Percentiles rank a stretch among this genome's conserved stretches.
phyloP scores from a whole-genome alignment of 2,113 vertebrate species.

The Cygnus buccinator region DNA sequence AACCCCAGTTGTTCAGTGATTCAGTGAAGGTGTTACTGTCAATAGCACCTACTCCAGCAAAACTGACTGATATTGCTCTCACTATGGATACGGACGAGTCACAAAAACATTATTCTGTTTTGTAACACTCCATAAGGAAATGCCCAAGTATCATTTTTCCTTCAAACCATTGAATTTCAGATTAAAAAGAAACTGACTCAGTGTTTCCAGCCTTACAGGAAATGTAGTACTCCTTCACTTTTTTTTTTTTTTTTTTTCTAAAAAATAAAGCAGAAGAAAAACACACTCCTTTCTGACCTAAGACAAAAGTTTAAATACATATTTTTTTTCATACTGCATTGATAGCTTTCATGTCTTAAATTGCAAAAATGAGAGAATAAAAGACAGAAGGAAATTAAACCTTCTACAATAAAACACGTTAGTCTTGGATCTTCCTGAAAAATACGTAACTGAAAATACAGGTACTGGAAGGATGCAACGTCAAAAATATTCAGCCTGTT shows the following conservation, averaged over 20 bases:
- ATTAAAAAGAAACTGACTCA: not conserved
- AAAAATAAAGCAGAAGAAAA: conserved; percentile 20
- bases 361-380: not conserved
- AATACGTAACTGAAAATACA: not conserved
- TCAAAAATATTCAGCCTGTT: not conserved
- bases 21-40: not conserved
- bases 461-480: not conserved
- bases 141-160: not conserved
- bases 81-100: not conserved
- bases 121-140: not conserved
- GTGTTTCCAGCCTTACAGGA: conserved; percentile 25
- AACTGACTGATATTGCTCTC: not conserved
- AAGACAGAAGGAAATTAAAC: conserved; percentile 19
- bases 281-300: not conserved
- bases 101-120: not conserved
- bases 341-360: not conserved
- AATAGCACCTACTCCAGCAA: not conserved
- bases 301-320: not conserved
- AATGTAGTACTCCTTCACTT: conserved; percentile 18
- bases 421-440: not conserved
- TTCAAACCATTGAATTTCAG: not conserved
- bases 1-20: not conserved
- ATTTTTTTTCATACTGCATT: not conserved
- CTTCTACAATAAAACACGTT: not conserved
- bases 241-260: not conserved